A percentile compares a stretch with the other conserved stretches of the same genome.
These are phyloP conservation scores for Agriopis marginaria DNA, from an alignment of 2,888 invertebrate species.

Conservation along the genomic window DNA sequence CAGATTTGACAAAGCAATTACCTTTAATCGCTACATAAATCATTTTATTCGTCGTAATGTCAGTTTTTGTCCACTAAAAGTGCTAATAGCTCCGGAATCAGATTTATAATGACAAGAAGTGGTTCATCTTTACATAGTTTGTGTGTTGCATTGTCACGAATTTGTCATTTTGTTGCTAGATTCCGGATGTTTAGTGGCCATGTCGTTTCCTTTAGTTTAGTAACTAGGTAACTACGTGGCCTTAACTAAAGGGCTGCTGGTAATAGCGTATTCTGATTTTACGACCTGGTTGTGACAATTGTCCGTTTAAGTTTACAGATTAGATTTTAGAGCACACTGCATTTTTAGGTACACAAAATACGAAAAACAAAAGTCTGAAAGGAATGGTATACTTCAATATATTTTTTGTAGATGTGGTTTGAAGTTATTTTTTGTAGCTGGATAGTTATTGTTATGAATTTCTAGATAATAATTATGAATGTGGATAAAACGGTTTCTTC, in stretches of 20 bases:
- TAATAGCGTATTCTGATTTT: background rate
- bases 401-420: no score
- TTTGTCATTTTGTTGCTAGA: constrained; percentile 35
- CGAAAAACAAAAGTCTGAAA: no score
- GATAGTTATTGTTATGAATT: no score
- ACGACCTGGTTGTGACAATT: background rate
- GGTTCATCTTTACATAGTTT: constrained; percentile 24
- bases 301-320: background rate
- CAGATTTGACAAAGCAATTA: constrained; percentile 11
- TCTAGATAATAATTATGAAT: no score
- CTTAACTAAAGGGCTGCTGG: background rate
- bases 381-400: no score
- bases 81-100: constrained; percentile 30
- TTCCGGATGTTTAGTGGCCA: constrained; percentile 18
- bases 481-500: no score
- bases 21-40: constrained; percentile 29
- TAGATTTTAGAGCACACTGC: no score
- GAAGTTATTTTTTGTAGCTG: no score
- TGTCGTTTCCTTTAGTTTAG: background rate
- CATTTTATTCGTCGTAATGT: constrained; percentile 13
- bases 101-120: constrained; percentile 33
- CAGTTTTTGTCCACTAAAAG: constrained; percentile 34
- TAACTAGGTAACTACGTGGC: background rate
- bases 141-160: constrained; percentile 38
- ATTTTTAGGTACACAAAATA: no score